Evolutionary conservation across 2,888 invertebrate genomes (phyloP).

Genomic region (Adelognathus sp.): DNA sequence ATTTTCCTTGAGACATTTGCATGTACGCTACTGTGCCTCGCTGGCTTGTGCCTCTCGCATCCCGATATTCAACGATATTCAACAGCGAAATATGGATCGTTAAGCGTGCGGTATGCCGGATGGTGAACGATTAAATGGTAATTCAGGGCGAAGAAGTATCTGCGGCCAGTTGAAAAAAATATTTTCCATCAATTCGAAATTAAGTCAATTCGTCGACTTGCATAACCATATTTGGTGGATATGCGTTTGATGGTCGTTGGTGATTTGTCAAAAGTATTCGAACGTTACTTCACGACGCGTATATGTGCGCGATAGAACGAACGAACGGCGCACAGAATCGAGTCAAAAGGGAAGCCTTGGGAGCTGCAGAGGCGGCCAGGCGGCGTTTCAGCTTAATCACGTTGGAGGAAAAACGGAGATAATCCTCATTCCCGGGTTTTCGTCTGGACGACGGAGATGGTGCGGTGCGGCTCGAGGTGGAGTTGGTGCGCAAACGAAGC

Average conservation of each 20-base stretch:
- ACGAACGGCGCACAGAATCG: conserved; percentile 34
- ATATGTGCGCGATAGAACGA: conserved; percentile 40
- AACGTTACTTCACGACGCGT: conserved; percentile 18
- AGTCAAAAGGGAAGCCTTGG: conserved; percentile 56
- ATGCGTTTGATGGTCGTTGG: background rate
- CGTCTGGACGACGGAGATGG: conserved; percentile 71
- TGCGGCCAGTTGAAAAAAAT: background rate
- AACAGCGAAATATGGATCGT: conserved; percentile 19
- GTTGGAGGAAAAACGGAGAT: conserved; percentile 78
- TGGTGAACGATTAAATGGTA: background rate
- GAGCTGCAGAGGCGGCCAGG: conserved; percentile 58
- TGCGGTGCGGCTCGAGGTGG: conserved; percentile 43
- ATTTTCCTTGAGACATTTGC: conserved; percentile 57
- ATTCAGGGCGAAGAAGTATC: background rate
- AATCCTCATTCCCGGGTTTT: conserved; percentile 70
- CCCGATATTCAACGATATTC: conserved; percentile 44
- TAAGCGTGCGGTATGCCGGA: background rate
- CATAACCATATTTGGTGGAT: background rate
- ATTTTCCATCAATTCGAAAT: background rate
- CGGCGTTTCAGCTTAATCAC: conserved; percentile 77
- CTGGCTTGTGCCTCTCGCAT: conserved; percentile 36
- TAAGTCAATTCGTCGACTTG: background rate
- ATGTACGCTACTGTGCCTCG: background rate
- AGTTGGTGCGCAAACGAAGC: conserved; percentile 15
- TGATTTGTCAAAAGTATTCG: conserved; percentile 43